Evolutionary conservation across 2,888 invertebrate species (phyloP), one percentile per base, ranked within the genome.

Genomic region (Nemoura dubitans): DNA sequence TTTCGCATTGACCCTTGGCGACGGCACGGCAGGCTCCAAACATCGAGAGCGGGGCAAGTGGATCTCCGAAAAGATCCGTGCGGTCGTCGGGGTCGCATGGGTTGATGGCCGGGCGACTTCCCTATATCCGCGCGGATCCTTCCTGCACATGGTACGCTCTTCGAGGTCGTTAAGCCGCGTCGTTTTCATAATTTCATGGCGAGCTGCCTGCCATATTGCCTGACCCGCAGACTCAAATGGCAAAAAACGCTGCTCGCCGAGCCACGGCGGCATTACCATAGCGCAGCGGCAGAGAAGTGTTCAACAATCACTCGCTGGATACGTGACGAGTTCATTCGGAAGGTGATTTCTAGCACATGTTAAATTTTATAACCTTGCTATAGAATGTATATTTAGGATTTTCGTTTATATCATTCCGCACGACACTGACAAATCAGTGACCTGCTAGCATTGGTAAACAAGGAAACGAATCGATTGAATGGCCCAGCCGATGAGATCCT

Each of bases 1-100:
- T 81, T 81, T 30, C 29, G 81, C 81, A 81, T 28, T 81, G 81
- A 81, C 81, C 81, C 81, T 10, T 81, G 81, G 29, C 59, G 59
- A 59, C 14, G 14, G 59, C 16, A 1, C 21, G 59, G 14, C 36
- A 7, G 16, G 1, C 16, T 14, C 21, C 6, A 81, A 28, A 28
- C 81, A 81, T 30, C 30, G 14, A 81, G 30, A 81, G 28, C 81
- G 27, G 10, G 3, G 28, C 29, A 7, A 78, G 27, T 29, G 78
- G 78, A 78, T 28, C 29, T n/a, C 29, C 21, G 27, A 25, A 78
- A 29, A 78, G 78, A 28, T 78, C 29, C 59, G 59, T 21, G 21
- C 21, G 59, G 59, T 59, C 16, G 36, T 10, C 36, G n/a, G n/a
- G 36, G 36, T 36, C 36, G 36, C 36, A 6, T 36, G 36, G 10